These are phyloP conservation scores for Tragelaphus scriptus DNA, from an alignment of 2,113 vertebrate genomes.

Conservation along the genomic window DNA sequence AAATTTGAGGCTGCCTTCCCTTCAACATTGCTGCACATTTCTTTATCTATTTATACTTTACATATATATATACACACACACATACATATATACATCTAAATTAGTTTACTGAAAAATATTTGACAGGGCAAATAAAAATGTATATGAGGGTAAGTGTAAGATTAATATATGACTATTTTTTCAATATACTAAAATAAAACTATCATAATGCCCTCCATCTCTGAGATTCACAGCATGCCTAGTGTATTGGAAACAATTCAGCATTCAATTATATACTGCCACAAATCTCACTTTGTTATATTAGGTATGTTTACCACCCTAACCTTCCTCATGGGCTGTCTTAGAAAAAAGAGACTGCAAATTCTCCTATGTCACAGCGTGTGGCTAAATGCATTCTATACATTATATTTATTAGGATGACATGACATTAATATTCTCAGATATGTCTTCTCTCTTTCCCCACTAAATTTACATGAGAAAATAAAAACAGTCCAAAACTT, in stretches of 20 bases:
- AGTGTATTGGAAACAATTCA: neutral
- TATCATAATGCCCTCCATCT: neutral
- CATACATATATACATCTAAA: neutral
- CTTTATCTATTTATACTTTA: neutral
- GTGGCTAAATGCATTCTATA: neutral
- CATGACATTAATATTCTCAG: neutral
- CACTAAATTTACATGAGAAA: neutral
- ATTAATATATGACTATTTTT: neutral
- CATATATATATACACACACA: accelerated
- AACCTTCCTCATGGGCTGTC: neutral
- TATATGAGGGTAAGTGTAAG: neutral
- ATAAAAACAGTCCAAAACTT: neutral
- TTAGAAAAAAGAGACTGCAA: neutral
- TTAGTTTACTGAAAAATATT: neutral
- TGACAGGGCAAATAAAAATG: neutral
- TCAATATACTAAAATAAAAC: neutral
- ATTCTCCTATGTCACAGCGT: neutral
- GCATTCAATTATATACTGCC: neutral
- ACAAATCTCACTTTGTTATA: neutral
- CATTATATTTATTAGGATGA: neutral
- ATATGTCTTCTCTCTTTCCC: neutral
- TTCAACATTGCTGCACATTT: neutral
- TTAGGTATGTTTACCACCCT: neutral
- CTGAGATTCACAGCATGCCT: neutral
- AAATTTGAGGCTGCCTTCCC: neutral